Base-by-base conservation (phyloP, 2,113 vertebrate species). In the Solea senegalensis region DNA sequence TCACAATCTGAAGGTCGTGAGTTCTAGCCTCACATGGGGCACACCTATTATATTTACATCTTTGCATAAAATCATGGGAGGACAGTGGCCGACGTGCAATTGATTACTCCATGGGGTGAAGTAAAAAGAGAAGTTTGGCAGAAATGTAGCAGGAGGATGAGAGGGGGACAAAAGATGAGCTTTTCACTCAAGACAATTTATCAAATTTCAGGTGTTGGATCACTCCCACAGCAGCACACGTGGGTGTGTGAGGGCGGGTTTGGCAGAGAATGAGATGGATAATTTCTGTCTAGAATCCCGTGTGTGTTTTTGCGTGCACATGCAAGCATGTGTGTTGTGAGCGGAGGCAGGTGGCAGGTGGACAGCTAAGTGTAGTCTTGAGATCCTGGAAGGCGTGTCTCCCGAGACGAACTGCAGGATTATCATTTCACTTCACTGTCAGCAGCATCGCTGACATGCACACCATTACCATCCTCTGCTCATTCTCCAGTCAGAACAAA, bases 381-480 rank as follows among this genome's bases (percentile, higher is more conserved):
- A 16, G 21, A 61, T 73, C 27, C 44, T 39, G 28, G 55, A 43
- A 61, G 64, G 14, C 21, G 5, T 65, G 69, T 65, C 63, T 67
- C 64, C 49, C 64, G 56, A 49, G 74, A 71, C 53, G 52, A 73
- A 21, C 28, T 65, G 63, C 65, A 85, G 69, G 60, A 68, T 57
- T 68, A 71, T 88, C 45, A 78, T 80, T 82, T 51, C 55, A 52
- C 56, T 46, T 61, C 50, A 60, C 64, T 74, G 68, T 74, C 54
- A 74, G 59, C 34, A 45, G 51, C 54, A 45, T 45, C 12, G 2
- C 16, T 67, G 74, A 60, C 71, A 45, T 40, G 8, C 7, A 58
- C 43, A 67, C 65, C 16, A 10, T 3, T 6, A 34, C 34, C 34
- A 6, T 34, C 34, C 34, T 34, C 34, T 34, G 34, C 34, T 34